Evolutionary conservation across 2,888 invertebrate genomes (phyloP), one percentile per base, ranked within the genome.

Genomic region (Pristionchus arcanus): DNA sequence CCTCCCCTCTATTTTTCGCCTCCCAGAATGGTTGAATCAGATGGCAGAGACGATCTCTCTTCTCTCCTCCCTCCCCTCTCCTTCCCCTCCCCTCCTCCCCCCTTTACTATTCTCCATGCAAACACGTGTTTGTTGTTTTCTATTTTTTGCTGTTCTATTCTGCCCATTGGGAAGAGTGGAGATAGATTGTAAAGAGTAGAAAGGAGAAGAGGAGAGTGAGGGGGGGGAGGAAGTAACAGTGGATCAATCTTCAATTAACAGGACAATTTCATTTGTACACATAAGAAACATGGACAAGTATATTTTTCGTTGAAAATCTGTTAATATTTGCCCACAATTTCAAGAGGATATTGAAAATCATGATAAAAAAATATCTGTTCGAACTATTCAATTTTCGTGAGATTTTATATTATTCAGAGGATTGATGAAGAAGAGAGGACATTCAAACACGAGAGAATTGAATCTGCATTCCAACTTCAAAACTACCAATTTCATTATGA

Each of bases 81-180:
- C 25, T 42, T 37, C 25, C 16, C 71, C 71, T 71, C 11, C 34
- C 71, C 71, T 9, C 31, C 37, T 74, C 37, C 37, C 74, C 19
- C 74, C 21, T 21, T 77, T 21, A 25, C 42, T 31, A 28, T 53
- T 31, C 83, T 42, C 81, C 42, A 81, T 81, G 49, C 81, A 81
- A 81, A 81, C 81, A 81, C 49, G 81, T 81, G 81, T 81, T 81
- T 81, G 81, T 81, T 81, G 81, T 81, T 81, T 42, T 81, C 42
- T 49, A 49, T 49, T 81, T 81, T 42, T 81, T 81, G 81, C 37
- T 37, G 34, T 37, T 74, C 74, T 74, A 19, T 31, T 49, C 81
- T 49, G 49, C 81, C n/a, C 13, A 81, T 42, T 49, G 42, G 28
- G 19, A 55, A 83, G 83, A 83, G 55, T 49, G 37, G 49, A 55